Conservation (phyloP, 2,888 invertebrate species). For the Resseliella maxima region DNA sequence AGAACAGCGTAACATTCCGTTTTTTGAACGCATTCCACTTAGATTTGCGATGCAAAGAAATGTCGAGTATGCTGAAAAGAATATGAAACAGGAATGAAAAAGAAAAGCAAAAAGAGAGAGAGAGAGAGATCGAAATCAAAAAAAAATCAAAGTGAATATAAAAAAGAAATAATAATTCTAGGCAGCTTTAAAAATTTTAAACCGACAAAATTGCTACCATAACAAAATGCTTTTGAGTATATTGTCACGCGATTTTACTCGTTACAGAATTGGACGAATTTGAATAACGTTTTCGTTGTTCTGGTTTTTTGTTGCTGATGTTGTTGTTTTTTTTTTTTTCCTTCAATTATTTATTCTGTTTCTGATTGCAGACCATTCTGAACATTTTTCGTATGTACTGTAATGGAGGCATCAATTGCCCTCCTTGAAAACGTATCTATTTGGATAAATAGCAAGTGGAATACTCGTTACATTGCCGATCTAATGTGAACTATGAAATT, state of each 20-base stretch:
- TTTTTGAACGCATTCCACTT: neutral
- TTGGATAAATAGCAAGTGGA: neutral
- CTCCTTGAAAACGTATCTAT: neutral
- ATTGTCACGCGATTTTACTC: slow-evolving; percentile 18
- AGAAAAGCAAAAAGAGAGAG: neutral
- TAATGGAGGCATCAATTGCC: neutral
- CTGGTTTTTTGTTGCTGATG: neutral
- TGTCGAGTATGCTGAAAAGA: neutral
- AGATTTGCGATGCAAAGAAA: neutral
- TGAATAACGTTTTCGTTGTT: neutral
- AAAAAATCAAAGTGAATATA: neutral
- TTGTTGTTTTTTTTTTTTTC: neutral
- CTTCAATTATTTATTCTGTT: neutral
- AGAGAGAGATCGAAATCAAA: neutral
- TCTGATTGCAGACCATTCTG: neutral
- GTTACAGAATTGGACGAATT: slow-evolving; percentile 10
- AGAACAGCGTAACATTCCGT: neutral
- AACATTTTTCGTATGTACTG: neutral
- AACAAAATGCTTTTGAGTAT: slow-evolving; percentile 23
- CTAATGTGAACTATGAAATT: neutral
- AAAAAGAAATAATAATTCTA: neutral
- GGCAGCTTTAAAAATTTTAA: neutral
- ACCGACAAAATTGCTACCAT: slow-evolving; percentile 16
- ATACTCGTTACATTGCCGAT: neutral
- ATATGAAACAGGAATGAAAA: neutral